phyloP scores from a whole-genome alignment of 2,797 vertebrate genomes.

The Cetoscarus ocellatus region DNA sequence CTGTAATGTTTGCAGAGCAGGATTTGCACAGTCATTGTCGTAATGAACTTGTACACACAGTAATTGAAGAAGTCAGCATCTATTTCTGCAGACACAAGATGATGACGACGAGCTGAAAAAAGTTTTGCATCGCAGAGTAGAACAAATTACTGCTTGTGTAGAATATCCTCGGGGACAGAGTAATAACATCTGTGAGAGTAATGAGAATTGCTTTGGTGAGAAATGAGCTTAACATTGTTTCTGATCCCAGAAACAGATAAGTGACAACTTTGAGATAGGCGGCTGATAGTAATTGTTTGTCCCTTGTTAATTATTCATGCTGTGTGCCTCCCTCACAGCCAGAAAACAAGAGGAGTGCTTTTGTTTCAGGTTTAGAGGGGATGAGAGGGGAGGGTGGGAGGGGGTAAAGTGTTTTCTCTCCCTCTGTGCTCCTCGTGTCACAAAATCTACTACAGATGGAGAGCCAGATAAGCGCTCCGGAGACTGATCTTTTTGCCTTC shows the following conservation, averaged over 20 bases:
- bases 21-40: background rate
- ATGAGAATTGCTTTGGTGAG: slow-evolving; percentile 8
- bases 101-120: slow-evolving; percentile 9
- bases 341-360: slow-evolving; percentile 69
- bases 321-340: slow-evolving; percentile 55
- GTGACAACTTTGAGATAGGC: slow-evolving; percentile 46
- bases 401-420: slow-evolving; percentile 75
- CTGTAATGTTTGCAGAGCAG: too few relatives aligned
- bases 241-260: slow-evolving; percentile 54
- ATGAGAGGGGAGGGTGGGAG: background rate
- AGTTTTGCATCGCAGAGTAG: background rate
- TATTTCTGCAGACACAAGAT: background rate
- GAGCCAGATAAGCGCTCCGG: slow-evolving; percentile 77
- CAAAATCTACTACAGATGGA: slow-evolving; percentile 84
- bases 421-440: slow-evolving; percentile 77
- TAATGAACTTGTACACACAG: slow-evolving; percentile 3
- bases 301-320: slow-evolving; percentile 76
- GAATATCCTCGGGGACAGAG: slow-evolving; percentile 8
- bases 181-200: slow-evolving; percentile 6
- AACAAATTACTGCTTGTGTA: slow-evolving; percentile 17
- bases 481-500: slow-evolving; percentile 77
- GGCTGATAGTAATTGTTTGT: slow-evolving; percentile 65
- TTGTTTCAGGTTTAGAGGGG: slow-evolving; percentile 62
- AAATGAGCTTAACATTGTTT: slow-evolving; percentile 21
- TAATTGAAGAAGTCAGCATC: slow-evolving; percentile 7